Evolutionary conservation across 2,113 vertebrate species (phyloP), one percentile per base, ranked within the genome.

Genomic region (Pitta sordida): DNA sequence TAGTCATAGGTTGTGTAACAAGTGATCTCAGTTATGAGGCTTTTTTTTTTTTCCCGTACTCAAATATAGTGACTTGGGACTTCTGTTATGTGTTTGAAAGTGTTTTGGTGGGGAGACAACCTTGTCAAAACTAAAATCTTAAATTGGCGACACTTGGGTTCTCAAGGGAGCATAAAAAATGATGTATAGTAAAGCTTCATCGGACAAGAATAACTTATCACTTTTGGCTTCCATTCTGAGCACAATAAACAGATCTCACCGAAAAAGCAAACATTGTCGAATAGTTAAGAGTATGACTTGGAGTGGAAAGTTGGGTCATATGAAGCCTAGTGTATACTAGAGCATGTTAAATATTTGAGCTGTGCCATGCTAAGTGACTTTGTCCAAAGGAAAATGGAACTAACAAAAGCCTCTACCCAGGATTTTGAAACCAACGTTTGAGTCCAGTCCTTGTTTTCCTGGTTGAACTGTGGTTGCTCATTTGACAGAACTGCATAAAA

Each of bases 1-100:
- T 46, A 34, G 23, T 70, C n/a, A 59, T 59, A 22, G 53, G 24
- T 53, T 55, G 34, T 13, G 2, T 65, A 52, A 30, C 4, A 63
- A 63, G 10, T 0, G 0, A 13, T 49, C 16, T 73, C 24, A 80
- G 1, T 9, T 89, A 27, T 52, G 37, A 62, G 19, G 12, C 2
- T 7, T 32, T 34, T 39, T n/a, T 30, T 34, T 30, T 18, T 8
- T 8, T 8, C 11, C 4, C 2, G 15, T 29, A 9, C 7, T 29
- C 22, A 67, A 56, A 56, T 37, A 13, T 82, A 16, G 7, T 76
- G 55, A 58, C 13, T 81, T 58, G 2, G 32, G 39, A n/a, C 13
- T 60, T 85, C 34, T 68, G 0, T 21, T 88, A 44, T 74, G 11
- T 68, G 13, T 81, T 73, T 52, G 53, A 48, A 83, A 80, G 36